These are phyloP conservation scores for Urocyon cinereoargenteus DNA, from an alignment of 2,797 vertebrate genomes.

Conservation along the genomic window DNA sequence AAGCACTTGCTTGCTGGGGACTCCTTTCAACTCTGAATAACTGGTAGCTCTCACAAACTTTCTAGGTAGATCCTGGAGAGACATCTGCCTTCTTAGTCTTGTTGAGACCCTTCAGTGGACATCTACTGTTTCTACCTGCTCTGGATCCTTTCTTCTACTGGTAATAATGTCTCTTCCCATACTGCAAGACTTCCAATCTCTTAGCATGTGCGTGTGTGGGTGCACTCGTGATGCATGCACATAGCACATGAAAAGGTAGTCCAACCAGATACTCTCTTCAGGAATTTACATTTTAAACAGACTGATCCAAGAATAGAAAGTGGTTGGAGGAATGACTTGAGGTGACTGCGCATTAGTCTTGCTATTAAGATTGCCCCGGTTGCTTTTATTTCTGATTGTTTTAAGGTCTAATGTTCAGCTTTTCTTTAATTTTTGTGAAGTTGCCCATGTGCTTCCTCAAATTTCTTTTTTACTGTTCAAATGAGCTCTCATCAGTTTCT, in stretches of 20 bases:
- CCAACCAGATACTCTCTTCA: neutral
- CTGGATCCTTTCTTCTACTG: neutral
- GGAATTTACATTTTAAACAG: neutral
- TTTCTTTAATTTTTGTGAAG: neutral
- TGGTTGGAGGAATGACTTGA: neutral
- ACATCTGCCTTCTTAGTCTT: neutral
- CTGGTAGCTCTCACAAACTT: neutral
- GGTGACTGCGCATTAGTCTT: neutral
- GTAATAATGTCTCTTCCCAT: neutral
- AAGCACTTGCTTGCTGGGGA: neutral
- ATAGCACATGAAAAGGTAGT: neutral
- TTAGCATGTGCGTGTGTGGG: fast-evolving
- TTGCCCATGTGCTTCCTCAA: neutral
- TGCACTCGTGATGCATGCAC: neutral
- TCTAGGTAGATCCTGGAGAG: neutral
- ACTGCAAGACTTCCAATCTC: neutral
- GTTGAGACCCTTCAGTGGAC: neutral
- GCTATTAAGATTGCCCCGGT: neutral
- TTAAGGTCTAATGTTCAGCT: neutral
- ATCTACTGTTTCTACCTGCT: too few relatives aligned
- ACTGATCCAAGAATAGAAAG: neutral
- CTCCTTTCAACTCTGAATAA: neutral
- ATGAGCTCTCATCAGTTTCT: slow-evolving; percentile 17
- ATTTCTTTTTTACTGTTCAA: slow-evolving; percentile 40
- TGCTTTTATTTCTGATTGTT: neutral